Evolutionary conservation across 2,888 invertebrate genomes (phyloP).

Genomic region (Drosophila tanythrix): DNA sequence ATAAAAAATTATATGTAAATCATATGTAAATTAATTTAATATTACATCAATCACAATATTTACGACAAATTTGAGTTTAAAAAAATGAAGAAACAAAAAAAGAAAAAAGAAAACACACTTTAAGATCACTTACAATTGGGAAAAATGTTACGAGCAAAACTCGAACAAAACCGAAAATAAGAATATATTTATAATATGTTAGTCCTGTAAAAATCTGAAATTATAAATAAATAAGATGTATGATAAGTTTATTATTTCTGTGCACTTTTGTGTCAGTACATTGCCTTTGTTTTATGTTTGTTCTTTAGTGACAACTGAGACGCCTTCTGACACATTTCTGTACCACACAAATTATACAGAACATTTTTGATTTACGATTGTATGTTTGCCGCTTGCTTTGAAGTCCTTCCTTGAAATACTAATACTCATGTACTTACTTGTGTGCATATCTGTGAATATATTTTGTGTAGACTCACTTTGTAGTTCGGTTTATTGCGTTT

Average conservation of each 20-base stretch:
- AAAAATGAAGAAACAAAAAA: constrained; percentile 33
- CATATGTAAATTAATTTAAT: constrained; percentile 22
- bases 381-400: constrained; percentile 48
- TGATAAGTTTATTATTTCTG: constrained; percentile 21
- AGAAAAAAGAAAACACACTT: constrained; percentile 83
- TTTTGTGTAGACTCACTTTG: not conserved
- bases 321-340: constrained; percentile 10
- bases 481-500: not conserved
- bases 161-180: constrained; percentile 47
- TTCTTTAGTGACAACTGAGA: constrained; percentile 18
- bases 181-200: constrained; percentile 49
- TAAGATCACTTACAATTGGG: constrained; percentile 85
- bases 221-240: constrained; percentile 46
- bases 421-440: not conserved
- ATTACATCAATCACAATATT: constrained; percentile 32
- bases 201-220: constrained; percentile 27
- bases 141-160: constrained; percentile 82
- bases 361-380: constrained; percentile 29
- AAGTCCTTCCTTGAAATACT: constrained; percentile 24
- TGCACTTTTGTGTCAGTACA: constrained; percentile 6
- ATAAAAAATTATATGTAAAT: constrained; percentile 9
- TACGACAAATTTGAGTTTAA: constrained; percentile 33
- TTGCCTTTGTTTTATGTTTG: constrained; percentile 13
- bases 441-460: constrained; percentile 1
- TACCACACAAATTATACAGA: constrained; percentile 20